A percentile compares a stretch with the other conserved stretches of the same genome.
These are phyloP conservation scores for Callospermophilus lateralis DNA, from an alignment of 2,113 vertebrate genomes.

Conservation along the genomic window DNA sequence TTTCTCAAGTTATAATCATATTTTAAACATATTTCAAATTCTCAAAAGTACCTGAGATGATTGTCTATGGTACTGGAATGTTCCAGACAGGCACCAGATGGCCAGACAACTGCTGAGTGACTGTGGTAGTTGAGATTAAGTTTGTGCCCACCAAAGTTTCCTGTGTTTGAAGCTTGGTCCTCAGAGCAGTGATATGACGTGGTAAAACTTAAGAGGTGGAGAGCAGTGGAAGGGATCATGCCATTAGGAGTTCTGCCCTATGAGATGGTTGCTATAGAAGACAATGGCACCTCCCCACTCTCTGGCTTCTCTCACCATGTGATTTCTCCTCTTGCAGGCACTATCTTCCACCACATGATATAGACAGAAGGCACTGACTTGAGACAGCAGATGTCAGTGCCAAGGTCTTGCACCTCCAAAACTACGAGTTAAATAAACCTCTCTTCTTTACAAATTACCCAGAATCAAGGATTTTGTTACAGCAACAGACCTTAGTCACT, in stretches of 20 bases:
- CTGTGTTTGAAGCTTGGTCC: not conserved
- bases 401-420: not conserved
- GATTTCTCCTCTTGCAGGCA: not conserved
- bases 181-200: not conserved
- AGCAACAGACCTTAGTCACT: not conserved
- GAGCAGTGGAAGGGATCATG: not conserved
- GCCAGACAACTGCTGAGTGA: not conserved
- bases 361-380: not conserved
- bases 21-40: not conserved
- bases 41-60: not conserved
- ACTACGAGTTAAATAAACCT: too few species aligned
- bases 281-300: not conserved
- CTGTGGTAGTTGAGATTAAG: not conserved
- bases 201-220: not conserved
- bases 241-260: too few species aligned
- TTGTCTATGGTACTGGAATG: not conserved
- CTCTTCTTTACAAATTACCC: not conserved
- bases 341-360: not conserved
- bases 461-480: not conserved
- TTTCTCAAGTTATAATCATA: not conserved
- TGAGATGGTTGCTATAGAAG: not conserved
- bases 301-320: not conserved
- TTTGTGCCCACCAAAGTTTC: not conserved
- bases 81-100: not conserved
- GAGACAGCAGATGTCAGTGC: not conserved